Evolutionary conservation across 1,140 invertebrate genomes (phyloP).

Genomic region (Antheraea mylitta): DNA sequence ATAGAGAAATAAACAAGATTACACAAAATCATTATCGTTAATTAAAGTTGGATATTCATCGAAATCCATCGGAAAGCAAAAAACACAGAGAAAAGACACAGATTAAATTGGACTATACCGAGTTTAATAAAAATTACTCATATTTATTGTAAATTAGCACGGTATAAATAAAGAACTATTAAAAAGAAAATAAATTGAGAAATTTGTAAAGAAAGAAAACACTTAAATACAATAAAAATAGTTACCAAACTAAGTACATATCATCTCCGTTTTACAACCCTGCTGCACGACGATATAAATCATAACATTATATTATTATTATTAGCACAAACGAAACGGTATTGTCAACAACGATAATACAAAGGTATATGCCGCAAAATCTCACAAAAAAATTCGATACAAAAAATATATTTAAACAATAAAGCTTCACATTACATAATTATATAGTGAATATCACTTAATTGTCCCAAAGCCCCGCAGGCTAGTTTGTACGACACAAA

Average conservation of each 20-base stretch:
- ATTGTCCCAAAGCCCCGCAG: not conserved
- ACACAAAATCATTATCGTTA: no score
- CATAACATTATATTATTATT: not conserved
- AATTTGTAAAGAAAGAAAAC: not conserved
- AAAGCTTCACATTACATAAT: not conserved
- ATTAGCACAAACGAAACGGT: not conserved
- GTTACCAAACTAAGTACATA: not conserved
- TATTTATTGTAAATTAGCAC: no score
- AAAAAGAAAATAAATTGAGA: not conserved
- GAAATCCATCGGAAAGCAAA: no score
- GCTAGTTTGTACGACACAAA: not conserved
- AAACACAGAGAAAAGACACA: no score
- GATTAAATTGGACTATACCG: no score
- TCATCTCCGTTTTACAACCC: not conserved
- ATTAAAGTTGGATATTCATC: no score
- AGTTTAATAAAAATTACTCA: no score
- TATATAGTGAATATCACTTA: conserved; percentile 1
- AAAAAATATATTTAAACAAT: conserved; percentile 24
- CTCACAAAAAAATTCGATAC: conserved; percentile 31
- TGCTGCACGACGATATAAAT: not conserved
- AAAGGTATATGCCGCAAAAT: conserved; percentile 22
- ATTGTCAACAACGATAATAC: not conserved
- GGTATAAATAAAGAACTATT: no score
- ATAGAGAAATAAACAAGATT: no score
- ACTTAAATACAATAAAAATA: not conserved